Conservation (phyloP, 1,140 invertebrate genomes). For the Pseudachorutes palmiensis region DNA sequence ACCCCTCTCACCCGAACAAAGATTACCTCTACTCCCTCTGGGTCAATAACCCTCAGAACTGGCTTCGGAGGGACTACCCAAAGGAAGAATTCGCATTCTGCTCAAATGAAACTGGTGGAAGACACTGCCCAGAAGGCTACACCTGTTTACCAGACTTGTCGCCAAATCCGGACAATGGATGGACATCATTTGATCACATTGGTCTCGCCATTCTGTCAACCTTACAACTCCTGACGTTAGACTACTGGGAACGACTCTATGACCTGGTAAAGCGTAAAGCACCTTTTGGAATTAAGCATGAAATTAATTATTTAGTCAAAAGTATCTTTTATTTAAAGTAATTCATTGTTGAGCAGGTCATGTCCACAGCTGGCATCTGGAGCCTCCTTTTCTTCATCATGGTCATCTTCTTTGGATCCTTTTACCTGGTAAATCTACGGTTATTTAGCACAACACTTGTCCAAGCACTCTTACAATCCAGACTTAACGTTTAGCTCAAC, state of each 20-base stretch:
- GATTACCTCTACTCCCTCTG: conserved; percentile 33
- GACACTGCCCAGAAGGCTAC: conserved; percentile 61
- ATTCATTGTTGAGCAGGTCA: conserved; percentile 68
- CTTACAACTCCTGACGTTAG: conserved; percentile 81
- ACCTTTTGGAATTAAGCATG: too few species aligned
- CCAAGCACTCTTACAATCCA: too few species aligned
- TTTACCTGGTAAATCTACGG: too few species aligned
- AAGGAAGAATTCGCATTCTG: conserved; percentile 35
- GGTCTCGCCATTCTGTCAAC: conserved; percentile 88
- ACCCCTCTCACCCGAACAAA: neutral
- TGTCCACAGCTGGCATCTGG: conserved; percentile 78
- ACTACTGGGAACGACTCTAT: conserved; percentile 90
- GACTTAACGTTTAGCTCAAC: too few species aligned
- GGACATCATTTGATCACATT: conserved; percentile 89
- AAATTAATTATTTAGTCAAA: too few species aligned
- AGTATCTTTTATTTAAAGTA: too few species aligned
- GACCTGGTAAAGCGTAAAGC: conserved; percentile 78
- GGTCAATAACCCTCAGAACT: conserved; percentile 34
- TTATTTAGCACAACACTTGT: too few species aligned
- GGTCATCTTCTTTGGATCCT: conserved; percentile 86
- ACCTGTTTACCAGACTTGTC: conserved; percentile 69
- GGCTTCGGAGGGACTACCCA: conserved; percentile 33
- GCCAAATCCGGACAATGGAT: conserved; percentile 82
- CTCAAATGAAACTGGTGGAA: conserved; percentile 30
- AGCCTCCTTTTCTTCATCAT: conserved; percentile 85